Evolutionary conservation across 2,888 invertebrate genomes (phyloP), one percentile per base, ranked within the genome.

Genomic region (Trissonchulus latispiculum): DNA sequence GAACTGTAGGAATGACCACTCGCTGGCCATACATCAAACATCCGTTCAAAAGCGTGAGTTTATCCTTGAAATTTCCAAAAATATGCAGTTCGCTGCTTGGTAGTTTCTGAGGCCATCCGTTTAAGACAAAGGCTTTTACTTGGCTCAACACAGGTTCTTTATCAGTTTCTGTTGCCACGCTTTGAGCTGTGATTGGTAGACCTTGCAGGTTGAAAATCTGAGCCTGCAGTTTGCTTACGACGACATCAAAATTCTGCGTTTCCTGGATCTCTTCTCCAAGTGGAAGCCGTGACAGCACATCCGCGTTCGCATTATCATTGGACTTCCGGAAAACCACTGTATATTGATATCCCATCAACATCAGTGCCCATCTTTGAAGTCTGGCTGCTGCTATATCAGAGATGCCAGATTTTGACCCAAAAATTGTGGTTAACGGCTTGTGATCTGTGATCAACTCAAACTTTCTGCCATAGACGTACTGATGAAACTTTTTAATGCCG

Each of bases 401-500:
- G n/a, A 59, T 36, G 31, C 33, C 32, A 61, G 61, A 73, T 23
- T 33, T n/a, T n/a, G n/a, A n/a, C n/a, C 73, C 76, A 31, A 77
- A 74, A 18, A 78, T 77, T n/a, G 70, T 36, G 18, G 68, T 68
- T 29, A 77, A 35, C 28, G 77, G 77, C 33, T 75, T 74, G 68
- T 78, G 75, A 66, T 78, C 78, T 0, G 77, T 62, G n/a, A 75
- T 18, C 37, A 78, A 61, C 1, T 33, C 37, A 67, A 78, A 78
- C 18, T 67, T 61, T 33, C 75, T 36, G 18, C 76, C 77, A 71
- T 71, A 79, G 33, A 77, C 37, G 72, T 77, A 78, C 70, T 77
- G 75, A 61, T 78, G 76, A 67, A 78, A 76, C 62, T 76, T 77
- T 31, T 76, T 77, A 8, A 79, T 73, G 32, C 75, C 76, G 59